A percentile compares a stretch with the other conserved stretches of the same genome.
These are phyloP conservation scores for Lytechinus pictus DNA, from an alignment of 35 echinoderm and acorn worm genomes.

Conservation along the genomic window DNA sequence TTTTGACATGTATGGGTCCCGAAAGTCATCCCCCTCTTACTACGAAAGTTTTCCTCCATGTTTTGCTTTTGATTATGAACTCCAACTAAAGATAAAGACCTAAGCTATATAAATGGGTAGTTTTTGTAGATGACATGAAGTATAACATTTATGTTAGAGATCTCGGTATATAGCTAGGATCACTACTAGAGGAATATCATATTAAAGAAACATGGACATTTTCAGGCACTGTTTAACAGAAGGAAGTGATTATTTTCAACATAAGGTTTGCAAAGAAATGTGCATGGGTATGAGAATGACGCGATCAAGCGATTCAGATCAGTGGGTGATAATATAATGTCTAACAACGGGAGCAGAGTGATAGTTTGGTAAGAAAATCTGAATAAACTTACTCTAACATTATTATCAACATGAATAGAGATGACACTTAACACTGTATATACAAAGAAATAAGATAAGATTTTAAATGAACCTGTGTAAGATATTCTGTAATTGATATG, in stretches of 20 bases:
- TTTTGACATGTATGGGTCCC: conserved; percentile 31
- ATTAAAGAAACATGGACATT: background rate
- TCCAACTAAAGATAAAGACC: background rate
- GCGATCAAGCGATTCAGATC: background rate
- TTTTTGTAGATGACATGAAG: conserved; percentile 5
- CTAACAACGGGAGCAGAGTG: background rate
- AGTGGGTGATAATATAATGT: background rate
- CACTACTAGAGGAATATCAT: background rate
- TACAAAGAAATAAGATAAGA: no score
- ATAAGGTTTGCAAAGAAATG: no score
- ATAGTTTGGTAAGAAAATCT: background rate
- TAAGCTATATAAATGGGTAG: background rate
- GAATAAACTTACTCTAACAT: background rate
- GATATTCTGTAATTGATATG: no score
- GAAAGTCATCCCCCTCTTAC: conserved; percentile 19
- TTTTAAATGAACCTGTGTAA: no score
- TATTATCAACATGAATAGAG: no score
- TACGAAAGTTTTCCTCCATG: conserved; percentile 34
- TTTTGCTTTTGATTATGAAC: conserved; percentile 41
- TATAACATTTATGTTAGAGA: background rate
- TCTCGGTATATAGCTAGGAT: background rate
- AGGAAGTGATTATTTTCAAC: background rate
- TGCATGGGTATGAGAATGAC: no score
- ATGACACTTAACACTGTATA: no score
- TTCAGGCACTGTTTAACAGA: background rate